Base-by-base conservation (phyloP, 2,797 vertebrate species). In the Acanthurus tractus region DNA sequence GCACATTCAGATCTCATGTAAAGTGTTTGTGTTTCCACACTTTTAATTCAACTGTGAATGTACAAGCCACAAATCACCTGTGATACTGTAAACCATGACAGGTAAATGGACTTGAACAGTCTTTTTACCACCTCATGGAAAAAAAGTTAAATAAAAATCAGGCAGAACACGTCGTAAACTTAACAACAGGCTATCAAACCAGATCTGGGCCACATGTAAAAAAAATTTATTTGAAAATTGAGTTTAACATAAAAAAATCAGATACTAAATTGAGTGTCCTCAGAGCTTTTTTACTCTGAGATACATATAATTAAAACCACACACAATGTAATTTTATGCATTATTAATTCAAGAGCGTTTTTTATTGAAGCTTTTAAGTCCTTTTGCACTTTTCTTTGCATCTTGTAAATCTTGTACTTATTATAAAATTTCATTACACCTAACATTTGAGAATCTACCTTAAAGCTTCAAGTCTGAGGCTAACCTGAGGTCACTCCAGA, bases 321-420 rank as follows among this genome's bases (percentile, higher is more conserved):
- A 23, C 18, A 6, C 3, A 40, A 4, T 25, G 1, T 48, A 1
- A 23, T 71, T 63, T 45, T 0, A 70, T 22, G 8, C 9, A 29
- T 70, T 22, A 2, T 46, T 61, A 22, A 63, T 42, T 12, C 29
- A 14, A 36, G 62, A 61, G 61, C 25, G 58, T 59, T 48, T 15
- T 29, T 57, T 4, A 17, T 5, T 64, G 42, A 15, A 36, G 29
- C 7, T 52, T 22, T 22, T 12, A 42, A 50, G 34, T 40, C 4
- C 0, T 57, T 65, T 46, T 3, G 8, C 22, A 56, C 55, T 54
- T 75, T 4, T 53, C n/a, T 50, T 10, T 8, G 12, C 4, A 63
- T 8, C 10, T 29, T 38, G 4, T 38, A 38, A 36, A 53, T 40
- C 42, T 23, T 2, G 50, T 18, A 64, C 54, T 29, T 29, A 29